Conservation (phyloP, 2,888 invertebrate genomes). For the Charanyca ferruginea region DNA sequence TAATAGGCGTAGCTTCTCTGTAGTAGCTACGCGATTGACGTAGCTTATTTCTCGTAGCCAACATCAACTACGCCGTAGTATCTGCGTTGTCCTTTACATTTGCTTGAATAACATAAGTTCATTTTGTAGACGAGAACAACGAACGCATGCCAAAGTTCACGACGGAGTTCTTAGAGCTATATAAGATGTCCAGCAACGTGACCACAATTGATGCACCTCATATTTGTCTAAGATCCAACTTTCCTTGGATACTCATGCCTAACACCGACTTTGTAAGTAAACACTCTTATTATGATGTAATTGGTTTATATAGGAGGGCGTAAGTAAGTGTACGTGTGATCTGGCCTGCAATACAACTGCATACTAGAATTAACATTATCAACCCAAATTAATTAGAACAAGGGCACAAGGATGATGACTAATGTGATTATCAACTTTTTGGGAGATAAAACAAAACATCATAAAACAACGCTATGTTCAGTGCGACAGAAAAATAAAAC, state of each 20-base stretch:
- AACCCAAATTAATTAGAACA: too few relatives aligned
- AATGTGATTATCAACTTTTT: too few relatives aligned
- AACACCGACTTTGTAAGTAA: slow-evolving; percentile 84
- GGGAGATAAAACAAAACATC: too few relatives aligned
- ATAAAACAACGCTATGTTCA: too few relatives aligned
- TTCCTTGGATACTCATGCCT: slow-evolving; percentile 89
- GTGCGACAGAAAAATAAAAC: too few relatives aligned
- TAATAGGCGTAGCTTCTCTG: too few relatives aligned
- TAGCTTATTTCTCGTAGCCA: slow-evolving; percentile 17
- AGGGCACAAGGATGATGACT: too few relatives aligned
- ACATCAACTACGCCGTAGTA: slow-evolving; percentile 22
- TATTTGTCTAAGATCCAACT: slow-evolving; percentile 82
- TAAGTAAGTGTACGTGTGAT: too few relatives aligned
- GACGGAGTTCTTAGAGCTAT: slow-evolving; percentile 81
- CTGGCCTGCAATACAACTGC: too few relatives aligned
- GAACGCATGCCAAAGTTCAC: slow-evolving; percentile 84
- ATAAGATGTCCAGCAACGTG: slow-evolving; percentile 82
- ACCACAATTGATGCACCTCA: slow-evolving; percentile 83
- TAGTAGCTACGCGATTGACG: neutral
- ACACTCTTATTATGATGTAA: neutral
- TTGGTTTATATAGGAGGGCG: neutral
- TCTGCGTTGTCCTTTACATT: neutral
- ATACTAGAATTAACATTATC: too few relatives aligned
- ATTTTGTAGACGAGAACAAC: slow-evolving; percentile 80
- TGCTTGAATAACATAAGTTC: slow-evolving; percentile 12